Evolutionary conservation across 1,140 invertebrate genomes (phyloP), one percentile per base, ranked within the genome.

Genomic region (Cardiocondyla obscurior): DNA sequence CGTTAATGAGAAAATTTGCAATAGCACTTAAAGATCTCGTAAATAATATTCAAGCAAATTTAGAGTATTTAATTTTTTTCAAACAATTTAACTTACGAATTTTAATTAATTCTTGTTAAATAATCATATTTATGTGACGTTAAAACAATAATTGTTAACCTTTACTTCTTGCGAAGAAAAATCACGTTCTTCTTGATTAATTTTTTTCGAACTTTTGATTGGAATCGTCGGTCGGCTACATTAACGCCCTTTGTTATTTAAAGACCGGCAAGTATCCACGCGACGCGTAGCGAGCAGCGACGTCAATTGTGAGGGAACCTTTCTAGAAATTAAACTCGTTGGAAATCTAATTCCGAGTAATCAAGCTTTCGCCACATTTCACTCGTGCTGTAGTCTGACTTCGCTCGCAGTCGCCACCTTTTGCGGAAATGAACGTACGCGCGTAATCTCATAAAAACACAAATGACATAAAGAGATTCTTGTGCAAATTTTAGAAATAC

Each of bases 281-380:
- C 60, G 53, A 83, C 65, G n/a, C n/a, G 33, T 70, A 64, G 69
- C 64, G 55, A 79, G 74, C 62, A 25, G 39, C 72, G 74, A 88
- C 64, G 87, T 86, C 86, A 87, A 88, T 88, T 87, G 82, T 70
- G 77, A 84, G 72, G 57, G 39, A 55, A 69, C 86, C 86, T 87
- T 87, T 85, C 85, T 77, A 64, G 65, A 82, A 87, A 88, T 88
- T 88, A 88, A 88, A 82, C 86, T 88, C 85, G 72, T 85, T 82
- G 58, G 65, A 60, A 87, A 88, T 88, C 83, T 88, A 88, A 88
- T 88, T 88, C 42, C 65, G 77, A 53, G 83, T 87, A 88, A 88
- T 88, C 86, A 88, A 70, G 76, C 44, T 70, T 79, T 87, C 70
- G 64, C 77, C 76, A 70, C 67, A 64, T 84, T 87, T 87, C 67